A percentile compares a stretch with the other conserved stretches of the same genome.
phyloP scores from a whole-genome alignment of 2,113 vertebrate species.

The Saccopteryx leptura region DNA sequence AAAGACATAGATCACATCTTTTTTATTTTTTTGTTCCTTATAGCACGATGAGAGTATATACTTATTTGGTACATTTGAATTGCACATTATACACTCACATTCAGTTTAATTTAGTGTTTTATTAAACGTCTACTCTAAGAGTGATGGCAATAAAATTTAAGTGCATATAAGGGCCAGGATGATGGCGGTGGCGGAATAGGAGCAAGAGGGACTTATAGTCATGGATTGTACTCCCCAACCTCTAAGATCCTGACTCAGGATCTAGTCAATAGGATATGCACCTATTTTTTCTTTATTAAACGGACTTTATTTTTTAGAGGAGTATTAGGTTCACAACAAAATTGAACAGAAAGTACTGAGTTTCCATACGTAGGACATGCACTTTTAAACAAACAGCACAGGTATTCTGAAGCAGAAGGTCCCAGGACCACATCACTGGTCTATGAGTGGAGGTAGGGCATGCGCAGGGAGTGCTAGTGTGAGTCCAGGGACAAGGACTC shows the following conservation, averaged over 20 bases:
- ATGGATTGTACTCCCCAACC: not conserved
- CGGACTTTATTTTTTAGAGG: too few species aligned
- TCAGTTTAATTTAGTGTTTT: constrained; percentile 13
- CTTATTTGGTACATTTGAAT: not conserved
- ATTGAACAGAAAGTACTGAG: too few species aligned
- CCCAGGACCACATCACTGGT: not conserved
- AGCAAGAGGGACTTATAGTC: not conserved
- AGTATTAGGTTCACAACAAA: too few species aligned
- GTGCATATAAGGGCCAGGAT: not conserved
- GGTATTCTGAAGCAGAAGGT: not conserved
- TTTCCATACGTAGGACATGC: not conserved
- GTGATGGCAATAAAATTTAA: not conserved
- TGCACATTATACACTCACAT: not conserved
- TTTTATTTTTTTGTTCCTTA: not conserved
- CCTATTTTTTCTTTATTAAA: too few species aligned
- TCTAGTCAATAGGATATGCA: not conserved
- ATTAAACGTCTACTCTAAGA: not conserved
- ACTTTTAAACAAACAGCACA: not conserved
- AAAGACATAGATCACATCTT: not conserved
- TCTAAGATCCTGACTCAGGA: not conserved
- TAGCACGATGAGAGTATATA: not conserved
- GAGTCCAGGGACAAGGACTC: not conserved
- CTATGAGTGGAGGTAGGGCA: not conserved
- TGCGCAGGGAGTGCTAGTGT: not conserved
- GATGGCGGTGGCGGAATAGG: not conserved